Percentiles rank a stretch among this genome's conserved stretches.
Evolutionary conservation across 2,113 vertebrate genomes (phyloP).

Genomic region (Cynoglossus semilaevis): DNA sequence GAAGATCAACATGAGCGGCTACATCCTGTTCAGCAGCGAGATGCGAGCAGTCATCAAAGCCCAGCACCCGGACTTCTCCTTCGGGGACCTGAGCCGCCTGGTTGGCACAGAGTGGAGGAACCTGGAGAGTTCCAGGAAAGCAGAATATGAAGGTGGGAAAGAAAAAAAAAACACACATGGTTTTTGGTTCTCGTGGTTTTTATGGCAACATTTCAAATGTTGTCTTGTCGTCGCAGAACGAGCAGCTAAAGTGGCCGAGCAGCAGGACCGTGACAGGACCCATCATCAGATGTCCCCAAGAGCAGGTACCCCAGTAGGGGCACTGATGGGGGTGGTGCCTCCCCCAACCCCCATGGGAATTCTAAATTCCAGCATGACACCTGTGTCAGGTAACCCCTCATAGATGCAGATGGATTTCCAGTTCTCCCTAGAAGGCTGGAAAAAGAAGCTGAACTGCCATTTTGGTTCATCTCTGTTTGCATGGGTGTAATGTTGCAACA

Average conservation of each 20-base stretch:
- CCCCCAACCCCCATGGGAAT: slow-evolving; percentile 97
- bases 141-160: slow-evolving; percentile 94
- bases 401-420: slow-evolving; percentile 61
- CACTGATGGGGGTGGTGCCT: slow-evolving; percentile 96
- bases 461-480: slow-evolving; percentile 25
- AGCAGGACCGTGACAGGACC: slow-evolving; percentile 97
- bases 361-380: slow-evolving; percentile 97
- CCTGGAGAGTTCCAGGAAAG: slow-evolving; percentile 93
- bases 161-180: neutral
- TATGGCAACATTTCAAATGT: neutral
- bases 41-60: slow-evolving; percentile 99
- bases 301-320: slow-evolving; percentile 97
- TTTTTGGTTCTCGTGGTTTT: too few species aligned
- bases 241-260: slow-evolving; percentile 99
- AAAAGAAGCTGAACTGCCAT: slow-evolving; percentile 73
- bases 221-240: slow-evolving; percentile 82
- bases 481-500: slow-evolving; percentile 16
- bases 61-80: slow-evolving; percentile 97
- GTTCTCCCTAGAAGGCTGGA: slow-evolving; percentile 59
- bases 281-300: slow-evolving; percentile 91
- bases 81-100: slow-evolving; percentile 96
- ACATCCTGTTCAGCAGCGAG: slow-evolving; percentile 99
- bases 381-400: slow-evolving; percentile 94
- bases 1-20: slow-evolving; percentile 99
- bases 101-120: slow-evolving; percentile 99